A percentile compares a stretch with the other conserved stretches of the same genome.
phyloP scores from a whole-genome alignment of 2,797 vertebrate species.

The Falco concolor region DNA sequence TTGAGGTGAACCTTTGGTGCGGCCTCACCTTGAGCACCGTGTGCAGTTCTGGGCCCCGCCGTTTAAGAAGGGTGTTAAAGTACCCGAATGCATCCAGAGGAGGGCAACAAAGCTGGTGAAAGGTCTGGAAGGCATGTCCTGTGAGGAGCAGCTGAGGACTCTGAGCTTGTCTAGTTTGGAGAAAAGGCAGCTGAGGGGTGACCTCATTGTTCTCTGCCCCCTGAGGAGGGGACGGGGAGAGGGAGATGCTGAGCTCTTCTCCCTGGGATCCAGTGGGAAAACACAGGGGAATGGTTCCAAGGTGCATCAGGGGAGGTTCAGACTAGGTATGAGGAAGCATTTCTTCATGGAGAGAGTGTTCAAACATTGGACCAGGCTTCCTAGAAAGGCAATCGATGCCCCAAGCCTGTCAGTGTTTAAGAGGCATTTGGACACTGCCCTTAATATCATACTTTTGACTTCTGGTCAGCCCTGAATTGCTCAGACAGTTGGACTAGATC shows the following conservation, averaged over 20 bases:
- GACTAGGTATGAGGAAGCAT: background rate
- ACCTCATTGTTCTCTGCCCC: background rate
- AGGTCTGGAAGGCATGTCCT: background rate
- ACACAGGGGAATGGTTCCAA: background rate
- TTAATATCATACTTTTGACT: background rate
- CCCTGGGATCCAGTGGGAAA: background rate
- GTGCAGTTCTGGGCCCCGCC: background rate
- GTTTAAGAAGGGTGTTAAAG: background rate
- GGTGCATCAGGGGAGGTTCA: background rate
- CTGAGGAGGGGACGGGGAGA: background rate
- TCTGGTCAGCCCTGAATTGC: background rate
- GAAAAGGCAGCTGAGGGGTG: background rate
- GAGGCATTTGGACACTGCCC: background rate
- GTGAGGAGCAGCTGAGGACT: background rate
- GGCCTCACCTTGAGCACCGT: background rate
- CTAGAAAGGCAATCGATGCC: fast-evolving
- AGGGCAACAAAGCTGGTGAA: background rate
- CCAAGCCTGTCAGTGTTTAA: background rate
- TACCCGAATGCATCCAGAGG: background rate
- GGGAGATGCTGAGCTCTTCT: background rate
- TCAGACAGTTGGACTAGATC: background rate
- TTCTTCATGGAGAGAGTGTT: background rate
- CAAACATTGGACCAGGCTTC: background rate
- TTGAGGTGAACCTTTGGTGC: background rate
- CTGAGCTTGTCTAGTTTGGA: background rate